Percentiles rank a stretch among this genome's conserved stretches.
phyloP scores from a whole-genome alignment of 2,113 vertebrate genomes.

The Platycercus adscitus region DNA sequence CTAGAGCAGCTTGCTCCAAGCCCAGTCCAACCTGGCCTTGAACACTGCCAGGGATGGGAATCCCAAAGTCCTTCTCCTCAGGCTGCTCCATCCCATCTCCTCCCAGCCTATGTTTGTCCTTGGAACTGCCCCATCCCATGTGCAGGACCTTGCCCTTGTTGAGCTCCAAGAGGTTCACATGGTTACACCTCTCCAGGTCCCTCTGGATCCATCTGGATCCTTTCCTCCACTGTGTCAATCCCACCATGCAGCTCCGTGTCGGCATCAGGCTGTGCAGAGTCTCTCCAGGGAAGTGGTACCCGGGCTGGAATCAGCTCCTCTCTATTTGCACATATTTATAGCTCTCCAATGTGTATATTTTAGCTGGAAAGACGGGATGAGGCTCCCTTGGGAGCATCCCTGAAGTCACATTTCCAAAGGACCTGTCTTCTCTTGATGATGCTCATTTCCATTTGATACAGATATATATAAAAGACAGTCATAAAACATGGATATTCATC shows the following conservation, averaged over 20 bases:
- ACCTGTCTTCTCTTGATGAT: neutral
- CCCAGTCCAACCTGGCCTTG: neutral
- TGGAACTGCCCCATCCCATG: neutral
- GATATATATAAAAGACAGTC: neutral
- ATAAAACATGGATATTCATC: neutral
- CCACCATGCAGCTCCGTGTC: neutral
- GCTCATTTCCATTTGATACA: conserved; percentile 32
- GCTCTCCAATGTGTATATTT: conserved; percentile 4
- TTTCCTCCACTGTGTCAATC: neutral
- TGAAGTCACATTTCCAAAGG: neutral
- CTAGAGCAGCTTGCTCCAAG: neutral
- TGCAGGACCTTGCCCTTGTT: neutral
- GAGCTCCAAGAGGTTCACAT: neutral
- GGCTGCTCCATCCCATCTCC: neutral
- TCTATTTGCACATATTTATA: conserved; percentile 34
- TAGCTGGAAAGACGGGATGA: conserved; percentile 5
- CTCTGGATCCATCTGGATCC: neutral
- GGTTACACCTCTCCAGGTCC: neutral
- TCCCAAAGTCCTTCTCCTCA: neutral
- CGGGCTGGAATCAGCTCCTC: neutral
- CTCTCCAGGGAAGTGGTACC: neutral
- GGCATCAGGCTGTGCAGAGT: neutral
- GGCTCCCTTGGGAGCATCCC: conserved; percentile 24
- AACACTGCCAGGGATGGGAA: neutral
- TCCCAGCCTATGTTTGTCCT: neutral